Conservation (phyloP, 2,797 vertebrate species). For the Pempheris klunzingeri region DNA sequence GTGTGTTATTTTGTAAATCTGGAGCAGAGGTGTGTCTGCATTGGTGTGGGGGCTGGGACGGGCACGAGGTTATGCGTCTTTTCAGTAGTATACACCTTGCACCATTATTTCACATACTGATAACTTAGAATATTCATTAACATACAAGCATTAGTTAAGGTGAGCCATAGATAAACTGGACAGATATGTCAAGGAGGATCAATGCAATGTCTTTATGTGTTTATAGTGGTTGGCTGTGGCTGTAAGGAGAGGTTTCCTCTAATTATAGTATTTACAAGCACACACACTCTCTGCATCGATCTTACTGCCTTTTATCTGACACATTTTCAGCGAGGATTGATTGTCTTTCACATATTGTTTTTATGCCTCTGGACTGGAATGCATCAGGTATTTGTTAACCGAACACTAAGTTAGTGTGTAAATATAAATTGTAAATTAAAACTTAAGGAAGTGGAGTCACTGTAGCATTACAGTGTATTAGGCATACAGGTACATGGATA, state of each 20-base stretch:
- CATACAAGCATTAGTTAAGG: neutral
- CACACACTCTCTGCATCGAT: neutral
- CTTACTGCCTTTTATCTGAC: neutral
- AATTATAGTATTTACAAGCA: neutral
- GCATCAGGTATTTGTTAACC: neutral
- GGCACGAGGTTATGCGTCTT: neutral
- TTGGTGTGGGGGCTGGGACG: neutral
- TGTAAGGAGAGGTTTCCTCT: neutral
- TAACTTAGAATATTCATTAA: neutral
- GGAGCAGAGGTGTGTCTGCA: neutral
- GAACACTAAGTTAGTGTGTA: too few species aligned
- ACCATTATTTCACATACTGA: neutral
- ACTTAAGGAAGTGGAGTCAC: too few species aligned
- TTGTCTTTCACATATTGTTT: neutral
- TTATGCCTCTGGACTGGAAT: neutral
- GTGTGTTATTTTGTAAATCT: too few species aligned
- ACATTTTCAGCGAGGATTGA: neutral
- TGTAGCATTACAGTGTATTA: neutral
- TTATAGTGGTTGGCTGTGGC: neutral
- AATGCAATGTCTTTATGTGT: slow-evolving; percentile 7
- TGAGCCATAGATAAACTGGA: neutral
- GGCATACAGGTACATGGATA: neutral
- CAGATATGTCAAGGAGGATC: neutral
- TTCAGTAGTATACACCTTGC: neutral
- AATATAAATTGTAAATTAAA: too few species aligned